These are phyloP conservation scores for Tangara arthus DNA, from an alignment of 2,797 vertebrate species.

Conservation along the genomic window DNA sequence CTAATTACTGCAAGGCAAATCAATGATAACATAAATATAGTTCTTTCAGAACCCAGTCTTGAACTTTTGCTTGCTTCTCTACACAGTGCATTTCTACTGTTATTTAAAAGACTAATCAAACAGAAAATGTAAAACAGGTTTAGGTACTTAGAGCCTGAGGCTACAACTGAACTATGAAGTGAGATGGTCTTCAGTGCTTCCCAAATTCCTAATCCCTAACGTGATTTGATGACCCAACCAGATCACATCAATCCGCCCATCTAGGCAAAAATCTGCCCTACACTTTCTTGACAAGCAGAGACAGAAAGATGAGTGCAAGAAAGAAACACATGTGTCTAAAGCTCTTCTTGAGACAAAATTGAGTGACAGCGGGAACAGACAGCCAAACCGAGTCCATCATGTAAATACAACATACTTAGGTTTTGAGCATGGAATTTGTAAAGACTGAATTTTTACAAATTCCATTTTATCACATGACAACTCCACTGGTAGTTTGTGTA, in stretches of 20 bases:
- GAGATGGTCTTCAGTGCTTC: fast-evolving
- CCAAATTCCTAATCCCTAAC: background rate
- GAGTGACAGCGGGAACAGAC: background rate
- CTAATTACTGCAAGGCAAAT: background rate
- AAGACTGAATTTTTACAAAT: background rate
- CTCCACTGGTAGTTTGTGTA: background rate
- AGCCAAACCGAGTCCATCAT: background rate
- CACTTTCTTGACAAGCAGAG: background rate
- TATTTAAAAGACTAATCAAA: background rate
- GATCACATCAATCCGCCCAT: background rate
- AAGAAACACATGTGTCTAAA: background rate
- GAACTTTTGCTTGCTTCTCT: background rate
- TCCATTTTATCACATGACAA: background rate
- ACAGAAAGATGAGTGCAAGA: background rate
- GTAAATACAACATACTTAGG: background rate
- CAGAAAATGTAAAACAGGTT: background rate
- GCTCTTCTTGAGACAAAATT: background rate
- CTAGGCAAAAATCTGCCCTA: background rate
- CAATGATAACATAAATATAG: background rate
- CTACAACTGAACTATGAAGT: background rate
- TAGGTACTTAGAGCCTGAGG: background rate
- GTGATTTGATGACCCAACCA: background rate
- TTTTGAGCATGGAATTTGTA: background rate
- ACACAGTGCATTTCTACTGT: background rate
- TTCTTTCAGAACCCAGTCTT: background rate